Base-by-base conservation (phyloP, 2,113 vertebrate genomes). In the Oostethus manadensis region DNA sequence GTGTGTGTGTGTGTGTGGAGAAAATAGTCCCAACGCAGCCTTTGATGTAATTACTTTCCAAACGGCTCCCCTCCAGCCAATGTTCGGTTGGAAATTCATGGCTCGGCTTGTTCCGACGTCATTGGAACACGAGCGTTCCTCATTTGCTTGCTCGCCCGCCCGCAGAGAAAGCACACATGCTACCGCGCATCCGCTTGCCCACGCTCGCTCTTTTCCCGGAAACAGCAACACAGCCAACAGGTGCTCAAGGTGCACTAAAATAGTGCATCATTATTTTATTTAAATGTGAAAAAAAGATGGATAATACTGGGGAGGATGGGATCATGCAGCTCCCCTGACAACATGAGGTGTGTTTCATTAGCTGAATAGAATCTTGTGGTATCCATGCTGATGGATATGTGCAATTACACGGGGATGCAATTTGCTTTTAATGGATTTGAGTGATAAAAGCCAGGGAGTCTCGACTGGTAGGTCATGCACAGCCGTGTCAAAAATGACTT, bases 31-130 rank as follows among this genome's bases (percentile, higher is more conserved):
- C 77, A 70, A 71, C 74, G 73, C 80, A 85, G 85, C 84, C 85
- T 87, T 87, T 84, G 77, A 83, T 85, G 85, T 87, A 90, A 89
- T 90, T 90, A 88, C 88, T 85, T 87, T 86, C 79, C 82, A 84
- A 87, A 84, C 73, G 69, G 78, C 80, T 79, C 70, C 79, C 83
- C 83, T 84, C 80, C 50, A 82, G 82, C 86, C 80, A 87, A 78
- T 82, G 81, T 85, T 66, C 81, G 68, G 77, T 64, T 88, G 78
- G 76, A 77, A 82, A 86, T 85, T 86, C 78, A 85, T 71, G 73
- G 70, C 74, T 56, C 48, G 63, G 77, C 79, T 78, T 81, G 80
- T 86, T 70, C 75, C 73, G 51, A 74, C 67, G 55, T 81, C 73
- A 73, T 65, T 83, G 71, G 75, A 81, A 84, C 74, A 73, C 79